phyloP scores from a whole-genome alignment of 92 coral and sea anemone species.

The Palythoa grandiflora region DNA sequence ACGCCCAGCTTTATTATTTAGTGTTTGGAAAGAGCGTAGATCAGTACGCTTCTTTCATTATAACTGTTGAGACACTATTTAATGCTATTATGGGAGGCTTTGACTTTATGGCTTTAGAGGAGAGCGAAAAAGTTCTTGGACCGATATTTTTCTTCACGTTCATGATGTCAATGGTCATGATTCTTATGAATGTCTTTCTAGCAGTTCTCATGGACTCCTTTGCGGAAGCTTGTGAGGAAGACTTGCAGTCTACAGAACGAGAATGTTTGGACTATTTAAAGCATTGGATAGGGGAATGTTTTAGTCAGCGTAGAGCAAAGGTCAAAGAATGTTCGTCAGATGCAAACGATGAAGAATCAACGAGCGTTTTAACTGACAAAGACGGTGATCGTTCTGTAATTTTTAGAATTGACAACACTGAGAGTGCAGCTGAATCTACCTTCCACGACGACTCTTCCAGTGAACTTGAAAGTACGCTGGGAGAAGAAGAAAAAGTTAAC shows the following conservation, averaged over 20 bases:
- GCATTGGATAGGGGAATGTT: constrained; percentile 11
- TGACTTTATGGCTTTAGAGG: constrained; percentile 75
- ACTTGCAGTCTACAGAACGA: constrained; percentile 68
- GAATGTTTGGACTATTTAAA: constrained; percentile 73
- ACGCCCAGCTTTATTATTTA: constrained; percentile 64
- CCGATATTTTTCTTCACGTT: constrained; percentile 91
- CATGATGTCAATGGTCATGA: constrained; percentile 89
- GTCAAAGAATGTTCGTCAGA: neutral
- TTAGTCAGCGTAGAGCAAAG: constrained; percentile 14
- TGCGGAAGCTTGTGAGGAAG: constrained; percentile 87
- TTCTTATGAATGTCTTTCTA: constrained; percentile 85
- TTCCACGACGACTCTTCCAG: neutral
- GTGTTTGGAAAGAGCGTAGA: constrained; percentile 75
- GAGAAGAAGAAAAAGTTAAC: neutral
- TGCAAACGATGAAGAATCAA: constrained; percentile 6
- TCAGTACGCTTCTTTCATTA: constrained; percentile 74
- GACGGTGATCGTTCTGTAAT: constrained; percentile 4
- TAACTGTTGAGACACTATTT: constrained; percentile 78
- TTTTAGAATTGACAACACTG: neutral
- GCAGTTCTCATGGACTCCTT: constrained; percentile 92
- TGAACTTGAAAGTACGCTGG: neutral
- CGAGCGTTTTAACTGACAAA: neutral
- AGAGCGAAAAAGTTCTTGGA: constrained; percentile 74
- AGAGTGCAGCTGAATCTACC: neutral
- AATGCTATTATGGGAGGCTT: constrained; percentile 86